A percentile compares a stretch with the other conserved stretches of the same genome.
Evolutionary conservation across 2,797 vertebrate genomes (phyloP).

Genomic region (Natrix natrix): DNA sequence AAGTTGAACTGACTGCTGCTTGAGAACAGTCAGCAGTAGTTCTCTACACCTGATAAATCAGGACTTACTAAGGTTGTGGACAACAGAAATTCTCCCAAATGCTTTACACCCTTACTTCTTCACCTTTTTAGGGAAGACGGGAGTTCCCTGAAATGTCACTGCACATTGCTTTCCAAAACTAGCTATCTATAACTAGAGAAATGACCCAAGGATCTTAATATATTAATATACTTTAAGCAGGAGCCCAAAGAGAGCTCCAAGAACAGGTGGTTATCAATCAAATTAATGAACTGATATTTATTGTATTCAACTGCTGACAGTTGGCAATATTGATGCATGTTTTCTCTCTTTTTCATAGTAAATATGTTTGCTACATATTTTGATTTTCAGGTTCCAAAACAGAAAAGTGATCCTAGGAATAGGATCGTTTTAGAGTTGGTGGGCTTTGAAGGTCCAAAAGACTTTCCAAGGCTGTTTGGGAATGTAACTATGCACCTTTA

Average conservation of each 20-base stretch:
- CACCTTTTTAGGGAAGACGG: neutral
- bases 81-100: neutral
- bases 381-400: conserved; percentile 57
- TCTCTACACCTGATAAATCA: neutral
- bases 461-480: conserved; percentile 39
- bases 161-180: neutral
- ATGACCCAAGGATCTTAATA: neutral
- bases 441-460: conserved; percentile 21
- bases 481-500: conserved; percentile 59
- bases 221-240: neutral
- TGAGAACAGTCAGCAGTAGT: neutral
- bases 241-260: neutral
- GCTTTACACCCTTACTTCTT: neutral
- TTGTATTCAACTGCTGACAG: neutral
- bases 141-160: neutral
- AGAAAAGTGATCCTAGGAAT: conserved; percentile 58
- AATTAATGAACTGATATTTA: neutral
- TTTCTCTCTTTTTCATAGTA: neutral
- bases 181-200: neutral
- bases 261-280: neutral
- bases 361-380: neutral
- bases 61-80: neutral
- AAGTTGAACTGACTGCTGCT: neutral
- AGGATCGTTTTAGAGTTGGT: conserved; percentile 58
- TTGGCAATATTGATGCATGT: neutral